These are phyloP conservation scores for Grammomys surdaster DNA, from an alignment of 2,113 vertebrate genomes.

Conservation along the genomic window DNA sequence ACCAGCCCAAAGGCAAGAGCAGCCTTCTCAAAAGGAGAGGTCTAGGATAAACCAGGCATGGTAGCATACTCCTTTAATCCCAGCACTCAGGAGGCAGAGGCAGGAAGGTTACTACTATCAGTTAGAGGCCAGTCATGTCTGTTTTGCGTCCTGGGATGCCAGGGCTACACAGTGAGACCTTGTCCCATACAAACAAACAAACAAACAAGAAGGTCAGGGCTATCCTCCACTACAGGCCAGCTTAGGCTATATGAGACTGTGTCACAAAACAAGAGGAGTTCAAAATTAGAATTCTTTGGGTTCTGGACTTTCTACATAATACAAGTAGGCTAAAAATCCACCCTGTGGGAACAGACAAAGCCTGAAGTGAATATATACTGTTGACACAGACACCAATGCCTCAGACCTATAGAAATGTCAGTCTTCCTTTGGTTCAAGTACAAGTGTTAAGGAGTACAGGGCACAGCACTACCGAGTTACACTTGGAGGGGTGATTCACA, in stretches of 20 bases:
- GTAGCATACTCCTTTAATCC: background rate
- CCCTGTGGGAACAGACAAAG: background rate
- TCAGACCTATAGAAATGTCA: background rate
- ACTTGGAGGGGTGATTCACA: too few species aligned
- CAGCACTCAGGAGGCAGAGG: background rate
- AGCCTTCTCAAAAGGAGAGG: background rate
- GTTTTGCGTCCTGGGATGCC: background rate
- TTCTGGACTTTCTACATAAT: background rate
- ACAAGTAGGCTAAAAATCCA: background rate
- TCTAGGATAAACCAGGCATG: background rate
- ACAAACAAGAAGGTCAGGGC: background rate
- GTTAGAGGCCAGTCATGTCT: background rate
- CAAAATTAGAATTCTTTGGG: conserved; percentile 25
- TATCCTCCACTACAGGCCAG: background rate
- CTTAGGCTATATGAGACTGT: background rate
- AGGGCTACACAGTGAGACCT: background rate
- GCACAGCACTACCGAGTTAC: background rate
- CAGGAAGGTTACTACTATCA: background rate
- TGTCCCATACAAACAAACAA: background rate
- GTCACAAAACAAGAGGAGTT: background rate
- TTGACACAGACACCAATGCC: background rate
- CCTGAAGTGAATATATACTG: background rate
- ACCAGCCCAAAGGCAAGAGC: background rate
- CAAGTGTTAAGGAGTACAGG: background rate
- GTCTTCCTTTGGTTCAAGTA: background rate